phyloP scores from a whole-genome alignment of 2,888 invertebrate genomes.

The Torymus texanus region DNA sequence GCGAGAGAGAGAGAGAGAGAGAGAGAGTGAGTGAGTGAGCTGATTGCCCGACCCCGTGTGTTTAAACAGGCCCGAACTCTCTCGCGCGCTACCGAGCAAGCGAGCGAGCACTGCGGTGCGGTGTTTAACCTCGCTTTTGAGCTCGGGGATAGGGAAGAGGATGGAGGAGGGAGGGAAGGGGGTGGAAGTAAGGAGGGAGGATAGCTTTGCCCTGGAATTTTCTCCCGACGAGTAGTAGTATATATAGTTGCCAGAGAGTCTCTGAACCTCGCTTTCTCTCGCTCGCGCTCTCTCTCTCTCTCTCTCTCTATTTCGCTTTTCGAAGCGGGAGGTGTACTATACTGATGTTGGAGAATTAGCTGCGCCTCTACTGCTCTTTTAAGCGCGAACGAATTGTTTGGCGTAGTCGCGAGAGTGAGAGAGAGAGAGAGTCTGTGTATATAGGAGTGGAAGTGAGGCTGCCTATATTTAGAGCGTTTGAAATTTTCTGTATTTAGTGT shows the following conservation, averaged over 20 bases:
- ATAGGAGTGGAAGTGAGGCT: too few species aligned
- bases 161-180: too few species aligned
- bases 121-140: constrained; percentile 42
- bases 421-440: too few species aligned
- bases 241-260: too few species aligned
- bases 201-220: too few species aligned
- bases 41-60: constrained; percentile 68
- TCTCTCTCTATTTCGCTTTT: constrained; percentile 40
- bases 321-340: not conserved
- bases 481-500: too few species aligned
- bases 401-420: too few species aligned
- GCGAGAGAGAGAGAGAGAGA: not conserved
- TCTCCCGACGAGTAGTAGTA: too few species aligned
- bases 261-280: not conserved
- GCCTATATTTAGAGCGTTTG: too few species aligned
- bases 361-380: constrained; percentile 3
- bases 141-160: too few species aligned
- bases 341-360: not conserved
- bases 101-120: constrained; percentile 3
- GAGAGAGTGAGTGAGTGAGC: constrained; percentile 31
- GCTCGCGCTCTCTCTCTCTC: constrained; percentile 11
- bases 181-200: too few species aligned
- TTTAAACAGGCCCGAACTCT: constrained; percentile 70
- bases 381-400: not conserved
- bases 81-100: not conserved